Evolutionary conservation across 2,797 vertebrate genomes (phyloP).

Genomic region (Dendrocincla fuliginosa): DNA sequence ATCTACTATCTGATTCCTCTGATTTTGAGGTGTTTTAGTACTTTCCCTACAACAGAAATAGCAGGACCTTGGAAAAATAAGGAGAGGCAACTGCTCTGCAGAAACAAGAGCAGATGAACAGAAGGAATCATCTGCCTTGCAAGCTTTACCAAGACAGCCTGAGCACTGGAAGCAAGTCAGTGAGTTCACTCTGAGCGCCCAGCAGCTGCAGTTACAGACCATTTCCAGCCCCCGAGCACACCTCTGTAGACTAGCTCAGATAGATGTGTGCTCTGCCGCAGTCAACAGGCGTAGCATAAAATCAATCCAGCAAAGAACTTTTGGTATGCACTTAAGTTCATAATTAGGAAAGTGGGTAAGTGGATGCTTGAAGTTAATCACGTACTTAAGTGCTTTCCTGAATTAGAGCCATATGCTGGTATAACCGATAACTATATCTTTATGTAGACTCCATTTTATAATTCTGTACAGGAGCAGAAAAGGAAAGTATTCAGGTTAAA

Average conservation of each 20-base stretch:
- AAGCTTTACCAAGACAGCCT: neutral
- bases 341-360: constrained; percentile 48
- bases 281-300: neutral
- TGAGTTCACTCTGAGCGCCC: neutral
- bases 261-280: neutral
- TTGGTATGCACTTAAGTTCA: constrained; percentile 19
- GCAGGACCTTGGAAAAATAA: neutral
- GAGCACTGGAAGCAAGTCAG: neutral
- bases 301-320: constrained; percentile 26
- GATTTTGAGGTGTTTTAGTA: neutral
- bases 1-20: neutral
- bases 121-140: neutral
- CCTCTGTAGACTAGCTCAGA: neutral
- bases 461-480: neutral
- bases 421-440: constrained; percentile 12
- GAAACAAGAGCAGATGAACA: neutral
- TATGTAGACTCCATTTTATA: neutral
- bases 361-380: constrained; percentile 54
- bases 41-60: neutral
- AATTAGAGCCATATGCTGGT: constrained; percentile 9
- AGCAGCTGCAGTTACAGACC: neutral
- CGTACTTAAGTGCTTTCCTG: constrained; percentile 58
- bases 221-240: neutral
- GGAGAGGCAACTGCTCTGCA: neutral
- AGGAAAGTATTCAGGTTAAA: neutral